These are phyloP conservation scores for Percopsis transmontana DNA, from an alignment of 2,113 vertebrate genomes.

Conservation along the genomic window DNA sequence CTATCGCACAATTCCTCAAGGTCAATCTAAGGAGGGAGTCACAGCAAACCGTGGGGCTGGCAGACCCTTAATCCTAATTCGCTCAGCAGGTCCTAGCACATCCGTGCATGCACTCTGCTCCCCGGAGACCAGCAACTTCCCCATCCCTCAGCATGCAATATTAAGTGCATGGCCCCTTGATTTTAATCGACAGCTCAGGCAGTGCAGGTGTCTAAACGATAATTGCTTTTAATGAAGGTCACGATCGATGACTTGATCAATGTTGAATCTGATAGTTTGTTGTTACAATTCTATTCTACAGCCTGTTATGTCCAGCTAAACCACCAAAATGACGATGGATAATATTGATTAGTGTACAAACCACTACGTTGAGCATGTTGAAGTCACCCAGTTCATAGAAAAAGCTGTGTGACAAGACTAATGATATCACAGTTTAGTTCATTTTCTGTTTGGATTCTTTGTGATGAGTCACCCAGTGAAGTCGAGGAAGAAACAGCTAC, in stretches of 20 bases:
- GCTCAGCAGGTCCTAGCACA: conserved; percentile 61
- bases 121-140: conserved; percentile 47
- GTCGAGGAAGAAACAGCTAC: neutral
- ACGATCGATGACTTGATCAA: conserved; percentile 38
- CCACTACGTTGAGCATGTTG: conserved; percentile 8
- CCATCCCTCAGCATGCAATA: conserved; percentile 59
- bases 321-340: neutral
- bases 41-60: conserved; percentile 5
- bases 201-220: conserved; percentile 35
- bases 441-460: conserved; percentile 27
- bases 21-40: conserved; percentile 53
- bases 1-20: conserved; percentile 33
- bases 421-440: conserved; percentile 20
- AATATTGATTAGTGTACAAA: no score
- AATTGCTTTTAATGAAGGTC: conserved; percentile 58
- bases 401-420: neutral
- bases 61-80: conserved; percentile 56
- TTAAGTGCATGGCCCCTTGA: conserved; percentile 52
- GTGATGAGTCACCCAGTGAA: conserved; percentile 33
- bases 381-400: conserved; percentile 26
- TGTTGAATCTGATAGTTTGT: conserved; percentile 42
- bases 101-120: conserved; percentile 59
- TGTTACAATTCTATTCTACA: conserved; percentile 36
- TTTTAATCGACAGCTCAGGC: conserved; percentile 49
- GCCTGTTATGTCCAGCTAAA: conserved; percentile 33